These are phyloP conservation scores for Amblyteles armatorius DNA, from an alignment of 2,888 invertebrate species.

Conservation along the genomic window DNA sequence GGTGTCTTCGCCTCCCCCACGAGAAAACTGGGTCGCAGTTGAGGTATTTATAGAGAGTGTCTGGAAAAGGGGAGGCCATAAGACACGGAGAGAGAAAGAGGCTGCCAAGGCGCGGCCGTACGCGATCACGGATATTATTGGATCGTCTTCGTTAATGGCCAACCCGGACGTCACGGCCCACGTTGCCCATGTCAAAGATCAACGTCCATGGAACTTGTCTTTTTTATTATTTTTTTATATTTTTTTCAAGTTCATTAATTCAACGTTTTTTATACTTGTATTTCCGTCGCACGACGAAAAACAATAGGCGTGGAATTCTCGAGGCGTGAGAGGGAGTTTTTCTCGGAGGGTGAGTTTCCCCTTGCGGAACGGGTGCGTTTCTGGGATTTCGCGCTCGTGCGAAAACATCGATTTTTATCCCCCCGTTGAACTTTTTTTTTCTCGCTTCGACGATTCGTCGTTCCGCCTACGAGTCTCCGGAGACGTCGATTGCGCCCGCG, in stretches of 20 bases:
- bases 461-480: conserved; percentile 18
- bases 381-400: conserved; percentile 29
- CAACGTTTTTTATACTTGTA: not conserved
- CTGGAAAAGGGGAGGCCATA: conserved; percentile 74
- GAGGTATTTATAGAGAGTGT: conserved; percentile 80
- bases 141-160: conserved; percentile 71
- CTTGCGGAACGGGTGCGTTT: not conserved
- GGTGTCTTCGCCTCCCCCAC: conserved; percentile 53
- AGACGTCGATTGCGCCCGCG: conserved; percentile 22
- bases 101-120: conserved; percentile 63
- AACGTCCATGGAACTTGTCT: conserved; percentile 40
- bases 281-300: not conserved
- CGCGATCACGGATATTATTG: conserved; percentile 75
- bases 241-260: not conserved
- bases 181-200: conserved; percentile 44
- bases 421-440: conserved; percentile 9
- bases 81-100: conserved; percentile 52
- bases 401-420: conserved; percentile 53
- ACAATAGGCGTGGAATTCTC: conserved; percentile 2
- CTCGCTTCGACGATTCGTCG: conserved; percentile 37
- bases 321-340: conserved; percentile 20
- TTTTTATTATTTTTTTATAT: conserved; percentile 4
- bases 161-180: conserved; percentile 51
- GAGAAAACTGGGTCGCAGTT: conserved; percentile 79
- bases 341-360: conserved; percentile 14